A percentile compares a stretch with the other conserved stretches of the same genome.
Evolutionary conservation across 2,797 vertebrate genomes (phyloP).

Genomic region (Sebastes minor): DNA sequence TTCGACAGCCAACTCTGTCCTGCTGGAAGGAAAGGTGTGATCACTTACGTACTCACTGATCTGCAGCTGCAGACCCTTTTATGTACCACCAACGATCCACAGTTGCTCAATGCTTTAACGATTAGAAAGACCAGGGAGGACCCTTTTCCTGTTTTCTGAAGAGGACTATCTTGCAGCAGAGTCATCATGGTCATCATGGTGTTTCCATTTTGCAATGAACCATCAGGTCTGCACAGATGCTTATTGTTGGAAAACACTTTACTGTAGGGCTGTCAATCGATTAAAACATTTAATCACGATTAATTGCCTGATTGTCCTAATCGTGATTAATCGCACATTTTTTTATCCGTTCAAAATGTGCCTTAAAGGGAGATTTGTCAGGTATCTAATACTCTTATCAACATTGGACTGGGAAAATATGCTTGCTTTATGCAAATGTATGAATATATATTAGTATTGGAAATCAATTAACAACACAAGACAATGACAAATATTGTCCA

Average conservation of each 20-base stretch:
- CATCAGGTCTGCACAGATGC: not conserved
- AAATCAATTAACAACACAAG: too few species aligned
- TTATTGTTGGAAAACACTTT: not conserved
- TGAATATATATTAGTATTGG: too few species aligned
- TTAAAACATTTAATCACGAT: not conserved
- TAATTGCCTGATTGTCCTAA: not conserved
- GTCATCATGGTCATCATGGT: not conserved
- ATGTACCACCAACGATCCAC: constrained; percentile 6
- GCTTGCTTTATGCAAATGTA: too few species aligned
- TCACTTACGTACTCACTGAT: constrained; percentile 43
- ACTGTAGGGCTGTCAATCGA: not conserved
- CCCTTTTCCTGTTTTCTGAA: not conserved
- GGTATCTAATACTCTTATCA: not conserved
- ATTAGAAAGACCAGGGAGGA: not conserved
- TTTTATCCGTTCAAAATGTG: not conserved
- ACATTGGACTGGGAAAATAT: not conserved
- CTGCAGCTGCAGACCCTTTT: constrained; percentile 60
- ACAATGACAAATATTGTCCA: too few species aligned
- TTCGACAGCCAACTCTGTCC: constrained; percentile 76
- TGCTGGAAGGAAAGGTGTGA: constrained; percentile 80
- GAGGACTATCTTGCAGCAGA: not conserved
- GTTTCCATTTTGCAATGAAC: not conserved
- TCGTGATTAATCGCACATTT: not conserved
- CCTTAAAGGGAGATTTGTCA: not conserved
- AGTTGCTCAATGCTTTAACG: not conserved